These are phyloP conservation scores for Coelinius sp. DNA, from an alignment of 2,888 invertebrate genomes.

Conservation along the genomic window DNA sequence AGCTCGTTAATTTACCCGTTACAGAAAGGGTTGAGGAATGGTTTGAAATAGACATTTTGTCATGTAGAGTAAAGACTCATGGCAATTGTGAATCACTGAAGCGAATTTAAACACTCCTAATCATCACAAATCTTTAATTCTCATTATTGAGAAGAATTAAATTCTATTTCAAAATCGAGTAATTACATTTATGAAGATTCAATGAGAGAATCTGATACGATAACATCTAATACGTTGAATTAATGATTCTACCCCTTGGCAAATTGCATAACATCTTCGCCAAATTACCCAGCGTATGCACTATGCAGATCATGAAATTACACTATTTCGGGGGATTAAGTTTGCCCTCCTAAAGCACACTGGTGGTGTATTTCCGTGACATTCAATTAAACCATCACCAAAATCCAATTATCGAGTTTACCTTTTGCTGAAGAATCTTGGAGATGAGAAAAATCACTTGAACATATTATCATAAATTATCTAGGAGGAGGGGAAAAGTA, in stretches of 20 bases:
- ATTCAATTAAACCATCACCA: slow-evolving; percentile 19
- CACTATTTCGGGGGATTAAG: slow-evolving; percentile 59
- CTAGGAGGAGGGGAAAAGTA: not conserved
- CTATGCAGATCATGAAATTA: slow-evolving; percentile 66
- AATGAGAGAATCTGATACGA: not conserved
- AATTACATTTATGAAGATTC: slow-evolving; percentile 13
- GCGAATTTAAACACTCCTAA: not conserved
- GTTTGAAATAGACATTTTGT: slow-evolving; percentile 21
- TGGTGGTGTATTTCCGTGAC: slow-evolving; percentile 1
- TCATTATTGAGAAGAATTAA: not conserved
- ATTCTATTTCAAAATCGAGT: not conserved
- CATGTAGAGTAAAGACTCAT: slow-evolving; percentile 26
- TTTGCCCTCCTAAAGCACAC: slow-evolving; percentile 42
- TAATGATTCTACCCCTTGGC: slow-evolving; percentile 54
- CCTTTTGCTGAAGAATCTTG: slow-evolving; percentile 13
- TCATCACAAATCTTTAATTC: slow-evolving; percentile 9
- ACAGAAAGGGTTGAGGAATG: slow-evolving; percentile 31
- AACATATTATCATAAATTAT: not conserved
- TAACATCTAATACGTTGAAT: slow-evolving; percentile 57
- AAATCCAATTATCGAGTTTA: slow-evolving; percentile 19
- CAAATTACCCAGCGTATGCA: slow-evolving; percentile 61
- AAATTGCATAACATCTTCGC: slow-evolving; percentile 36
- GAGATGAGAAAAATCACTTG: not conserved
- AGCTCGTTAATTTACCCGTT: slow-evolving; percentile 40
- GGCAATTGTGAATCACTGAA: slow-evolving; percentile 30